Base-by-base conservation (phyloP, 2,888 invertebrate species). In the Cataglyphis altisquamis region DNA sequence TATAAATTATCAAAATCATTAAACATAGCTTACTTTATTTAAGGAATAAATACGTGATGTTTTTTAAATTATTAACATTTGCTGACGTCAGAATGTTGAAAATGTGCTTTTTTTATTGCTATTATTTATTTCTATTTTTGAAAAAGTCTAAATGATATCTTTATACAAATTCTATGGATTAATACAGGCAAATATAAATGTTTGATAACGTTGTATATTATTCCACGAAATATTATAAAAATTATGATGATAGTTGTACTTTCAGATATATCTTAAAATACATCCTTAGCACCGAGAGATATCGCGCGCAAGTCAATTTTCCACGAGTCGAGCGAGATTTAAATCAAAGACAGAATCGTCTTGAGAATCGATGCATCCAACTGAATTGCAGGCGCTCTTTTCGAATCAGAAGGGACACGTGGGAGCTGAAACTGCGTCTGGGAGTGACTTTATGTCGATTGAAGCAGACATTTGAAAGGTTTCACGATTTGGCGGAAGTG, bases 311-410 rank as follows among this genome's bases (percentile, higher is more conserved):
- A 85, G 78, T 75, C 74, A 86, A 87, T 87, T 86, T 82, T 67
- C 83, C 45, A 15, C 62, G 45, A 48, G 60, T 68, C 67, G 55
- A 77, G 62, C 55, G 75, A 86, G 86, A 87, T 87, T 87, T 77
- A 67, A 87, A 74, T 86, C 84, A 84, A 85, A 87, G 85, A 62
- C 18, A 57, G 41, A 52, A 60, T 75, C 70, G 66, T 85, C 25
- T 63, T 36, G 25, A 18, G 45, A 72, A 52, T 66, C 48, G 78
- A 25, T n/a, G 48, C 25, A 60, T 25, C 73, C 55, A 39, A 41
- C n/a, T 66, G 73, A 64, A 63, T 60, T 64, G 57, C 66, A 73
- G 48, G 41, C 36, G 57, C 32, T 64, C 57, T 45, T 36, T 41
- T 73, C 41, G 62, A 55, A 57, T 10, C 57, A 57, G 72, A 72